phyloP scores from a whole-genome alignment of 2,797 vertebrate genomes.

The Leuciscus waleckii region DNA sequence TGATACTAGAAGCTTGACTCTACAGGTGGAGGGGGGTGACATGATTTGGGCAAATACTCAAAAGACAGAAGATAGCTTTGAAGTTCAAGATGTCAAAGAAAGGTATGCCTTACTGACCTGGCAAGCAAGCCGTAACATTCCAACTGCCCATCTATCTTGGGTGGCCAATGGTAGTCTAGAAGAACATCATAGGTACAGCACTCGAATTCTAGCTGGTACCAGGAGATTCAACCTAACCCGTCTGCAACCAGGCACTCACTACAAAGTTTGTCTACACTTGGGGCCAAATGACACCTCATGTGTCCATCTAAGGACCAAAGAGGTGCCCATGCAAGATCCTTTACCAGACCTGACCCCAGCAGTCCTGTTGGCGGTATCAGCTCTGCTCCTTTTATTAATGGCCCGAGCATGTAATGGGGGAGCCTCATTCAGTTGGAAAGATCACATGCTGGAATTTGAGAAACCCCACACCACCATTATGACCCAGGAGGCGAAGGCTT shows the following conservation, averaged over 20 bases:
- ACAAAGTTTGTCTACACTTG: conserved; percentile 89
- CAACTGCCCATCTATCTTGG: conserved; percentile 91
- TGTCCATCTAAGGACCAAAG: conserved; percentile 88
- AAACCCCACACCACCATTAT: conserved; percentile 64
- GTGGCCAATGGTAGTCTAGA: conserved; percentile 73
- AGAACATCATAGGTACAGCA: conserved; percentile 70
- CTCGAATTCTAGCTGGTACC: conserved; percentile 87
- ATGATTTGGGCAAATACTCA: conserved; percentile 1
- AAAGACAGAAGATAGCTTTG: conserved; percentile 58
- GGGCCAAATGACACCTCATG: conserved; percentile 81
- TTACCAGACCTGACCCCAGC: conserved; percentile 74
- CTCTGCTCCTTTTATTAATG: conserved; percentile 79
- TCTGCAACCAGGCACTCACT: conserved; percentile 87
- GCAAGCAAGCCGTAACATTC: conserved; percentile 83
- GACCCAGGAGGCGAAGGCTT: conserved; percentile 66
- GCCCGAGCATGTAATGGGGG: conserved; percentile 72
- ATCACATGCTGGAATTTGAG: conserved; percentile 54
- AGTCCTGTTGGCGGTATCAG: conserved; percentile 74
- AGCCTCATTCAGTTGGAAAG: conserved; percentile 53
- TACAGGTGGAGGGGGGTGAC: conserved; percentile 74
- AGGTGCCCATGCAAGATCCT: conserved; percentile 67
- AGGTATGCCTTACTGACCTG: conserved; percentile 87
- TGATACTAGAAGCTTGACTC: conserved; percentile 86
- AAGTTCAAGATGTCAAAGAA: conserved; percentile 80
- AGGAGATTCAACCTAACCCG: conserved; percentile 91